phyloP scores from a whole-genome alignment of 1,140 invertebrate genomes.

The Campoletis sonorensis region DNA sequence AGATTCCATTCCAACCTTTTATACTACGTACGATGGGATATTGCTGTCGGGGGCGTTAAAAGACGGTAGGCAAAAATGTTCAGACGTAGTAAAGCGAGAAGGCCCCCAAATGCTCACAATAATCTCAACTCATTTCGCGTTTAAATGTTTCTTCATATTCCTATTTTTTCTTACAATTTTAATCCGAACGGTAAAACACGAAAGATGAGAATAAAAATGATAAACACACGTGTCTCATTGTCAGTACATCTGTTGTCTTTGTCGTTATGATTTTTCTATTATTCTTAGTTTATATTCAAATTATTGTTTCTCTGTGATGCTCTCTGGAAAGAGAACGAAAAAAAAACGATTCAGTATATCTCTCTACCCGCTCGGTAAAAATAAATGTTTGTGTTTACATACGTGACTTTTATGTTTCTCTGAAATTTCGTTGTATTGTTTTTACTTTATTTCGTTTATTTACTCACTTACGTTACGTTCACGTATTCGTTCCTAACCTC shows the following conservation, averaged over 20 bases:
- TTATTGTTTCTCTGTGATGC: constrained; percentile 63
- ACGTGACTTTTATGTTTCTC: constrained; percentile 53
- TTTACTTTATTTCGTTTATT: not conserved
- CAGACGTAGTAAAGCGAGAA: constrained; percentile 32
- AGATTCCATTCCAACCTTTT: not conserved
- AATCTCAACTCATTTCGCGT: constrained; percentile 20
- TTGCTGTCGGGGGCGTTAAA: constrained; percentile 41
- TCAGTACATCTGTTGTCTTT: constrained; percentile 59
- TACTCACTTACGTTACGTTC: constrained; percentile 21
- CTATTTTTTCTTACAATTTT: not conserved
- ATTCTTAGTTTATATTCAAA: constrained; percentile 62
- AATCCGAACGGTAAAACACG: constrained; percentile 33
- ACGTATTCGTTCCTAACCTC: constrained; percentile 16
- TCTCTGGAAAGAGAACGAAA: not conserved
- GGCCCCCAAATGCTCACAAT: not conserved
- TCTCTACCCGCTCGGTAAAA: constrained; percentile 76
- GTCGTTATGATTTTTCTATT: constrained; percentile 54
- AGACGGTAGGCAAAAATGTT: constrained; percentile 22
- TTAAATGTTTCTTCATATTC: constrained; percentile 27
- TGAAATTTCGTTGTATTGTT: constrained; percentile 37
- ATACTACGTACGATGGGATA: constrained; percentile 26
- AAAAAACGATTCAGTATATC: constrained; percentile 61
- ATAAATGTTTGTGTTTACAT: constrained; percentile 41
- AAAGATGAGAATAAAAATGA: constrained; percentile 32
- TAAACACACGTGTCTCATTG: constrained; percentile 30